A percentile compares a stretch with the other conserved stretches of the same genome.
Conservation (phyloP, 2,113 vertebrate genomes). For the Gopherus evgoodei region DNA sequence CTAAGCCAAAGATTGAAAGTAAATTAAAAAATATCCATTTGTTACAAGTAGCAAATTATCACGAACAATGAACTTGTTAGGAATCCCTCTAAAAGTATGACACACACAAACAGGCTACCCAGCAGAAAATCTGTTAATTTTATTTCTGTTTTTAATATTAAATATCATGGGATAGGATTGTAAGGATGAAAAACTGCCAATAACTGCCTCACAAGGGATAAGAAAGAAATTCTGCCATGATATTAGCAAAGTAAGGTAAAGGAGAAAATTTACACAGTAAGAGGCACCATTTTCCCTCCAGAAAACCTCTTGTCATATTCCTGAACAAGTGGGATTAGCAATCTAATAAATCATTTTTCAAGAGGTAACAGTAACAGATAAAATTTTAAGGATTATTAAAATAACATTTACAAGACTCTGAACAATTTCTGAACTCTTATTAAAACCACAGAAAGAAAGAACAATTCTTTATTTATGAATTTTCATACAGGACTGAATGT, state of each 20-base stretch:
- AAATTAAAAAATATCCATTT: slow-evolving; percentile 61
- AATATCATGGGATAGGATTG: slow-evolving; percentile 93
- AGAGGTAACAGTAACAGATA: slow-evolving; percentile 92
- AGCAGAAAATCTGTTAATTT: slow-evolving; percentile 87
- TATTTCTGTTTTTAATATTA: slow-evolving; percentile 91
- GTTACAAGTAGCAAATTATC: slow-evolving; percentile 68
- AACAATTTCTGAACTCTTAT: slow-evolving; percentile 92
- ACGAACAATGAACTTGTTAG: slow-evolving; percentile 56
- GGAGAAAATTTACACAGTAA: slow-evolving; percentile 91
- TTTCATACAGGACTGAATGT: slow-evolving; percentile 87
- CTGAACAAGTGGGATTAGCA: slow-evolving; percentile 90
- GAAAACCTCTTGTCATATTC: slow-evolving; percentile 89
- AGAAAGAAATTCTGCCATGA: slow-evolving; percentile 90
- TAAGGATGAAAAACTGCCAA: slow-evolving; percentile 93
- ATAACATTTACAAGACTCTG: slow-evolving; percentile 97
- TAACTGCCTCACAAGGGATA: slow-evolving; percentile 90
- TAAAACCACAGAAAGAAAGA: slow-evolving; percentile 91
- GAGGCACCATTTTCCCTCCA: slow-evolving; percentile 91
- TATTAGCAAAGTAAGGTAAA: slow-evolving; percentile 88
- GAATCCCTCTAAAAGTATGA: slow-evolving; percentile 74
- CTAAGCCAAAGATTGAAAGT: slow-evolving; percentile 66
- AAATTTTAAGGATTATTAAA: slow-evolving; percentile 97
- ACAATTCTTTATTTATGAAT: slow-evolving; percentile 85
- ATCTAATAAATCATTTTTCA: slow-evolving; percentile 89
- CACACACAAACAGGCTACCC: slow-evolving; percentile 82